phyloP scores from a whole-genome alignment of 1,140 invertebrate species.

The Linepithema humile region DNA sequence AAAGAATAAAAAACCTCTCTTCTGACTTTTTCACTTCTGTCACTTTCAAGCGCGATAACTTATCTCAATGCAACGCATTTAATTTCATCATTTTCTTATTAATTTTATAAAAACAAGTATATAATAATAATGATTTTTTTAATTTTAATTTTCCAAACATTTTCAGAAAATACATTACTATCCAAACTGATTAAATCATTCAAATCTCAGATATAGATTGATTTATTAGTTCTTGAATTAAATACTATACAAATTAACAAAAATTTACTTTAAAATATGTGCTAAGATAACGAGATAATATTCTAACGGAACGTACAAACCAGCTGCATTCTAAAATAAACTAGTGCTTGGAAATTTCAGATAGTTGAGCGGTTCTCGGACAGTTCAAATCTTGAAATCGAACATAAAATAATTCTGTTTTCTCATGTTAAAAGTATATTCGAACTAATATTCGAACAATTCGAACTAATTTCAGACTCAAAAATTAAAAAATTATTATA shows the following conservation, averaged over 20 bases:
- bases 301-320: neutral
- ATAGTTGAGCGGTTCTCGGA: no score
- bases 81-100: conserved; percentile 2
- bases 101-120: neutral
- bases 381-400: no score
- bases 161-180: neutral
- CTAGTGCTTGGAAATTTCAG: no score
- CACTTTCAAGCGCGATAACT: conserved; percentile 1
- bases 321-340: no score
- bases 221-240: no score
- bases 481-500: no score
- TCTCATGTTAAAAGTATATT: no score
- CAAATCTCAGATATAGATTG: neutral
- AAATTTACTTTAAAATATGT: neutral
- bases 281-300: neutral
- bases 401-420: no score
- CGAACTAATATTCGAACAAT: no score
- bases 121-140: neutral
- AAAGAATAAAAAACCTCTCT: conserved; percentile 27
- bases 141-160: neutral
- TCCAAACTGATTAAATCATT: neutral
- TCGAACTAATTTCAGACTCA: no score
- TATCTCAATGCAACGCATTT: neutral
- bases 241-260: neutral
- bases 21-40: neutral